Evolutionary conservation across 2,888 invertebrate genomes (phyloP).

Genomic region (Allygus modestus): DNA sequence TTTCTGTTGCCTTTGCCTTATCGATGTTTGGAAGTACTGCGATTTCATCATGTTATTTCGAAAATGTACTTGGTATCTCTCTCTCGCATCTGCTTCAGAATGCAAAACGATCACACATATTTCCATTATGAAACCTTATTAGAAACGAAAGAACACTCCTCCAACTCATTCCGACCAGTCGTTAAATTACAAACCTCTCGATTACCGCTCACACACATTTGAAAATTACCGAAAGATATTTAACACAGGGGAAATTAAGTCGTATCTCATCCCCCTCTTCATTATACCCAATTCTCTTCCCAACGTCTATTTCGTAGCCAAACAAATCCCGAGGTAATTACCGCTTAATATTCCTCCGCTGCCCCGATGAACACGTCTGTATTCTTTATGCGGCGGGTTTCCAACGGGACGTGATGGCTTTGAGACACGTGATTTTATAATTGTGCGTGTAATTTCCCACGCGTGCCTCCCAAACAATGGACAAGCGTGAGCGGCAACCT

Average conservation of each 20-base stretch:
- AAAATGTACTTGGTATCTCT: too few relatives aligned
- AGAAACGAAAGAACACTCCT: background rate
- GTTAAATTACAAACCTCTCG: background rate
- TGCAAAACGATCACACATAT: too few relatives aligned
- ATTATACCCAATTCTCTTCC: background rate
- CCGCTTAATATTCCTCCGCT: constrained; percentile 14
- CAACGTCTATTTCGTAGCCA: constrained; percentile 11
- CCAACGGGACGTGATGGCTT: background rate
- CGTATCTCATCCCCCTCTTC: background rate
- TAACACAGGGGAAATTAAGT: background rate
- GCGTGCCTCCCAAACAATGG: constrained; percentile 31
- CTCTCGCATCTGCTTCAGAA: too few relatives aligned
- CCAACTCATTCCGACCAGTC: background rate
- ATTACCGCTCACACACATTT: constrained; percentile 1
- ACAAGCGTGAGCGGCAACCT: background rate
- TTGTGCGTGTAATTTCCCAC: constrained; percentile 32
- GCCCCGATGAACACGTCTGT: constrained; percentile 11
- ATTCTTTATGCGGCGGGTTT: constrained; percentile 15
- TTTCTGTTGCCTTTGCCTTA: too few relatives aligned
- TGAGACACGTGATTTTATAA: constrained; percentile 13
- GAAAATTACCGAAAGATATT: constrained; percentile 3
- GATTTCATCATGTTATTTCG: too few relatives aligned
- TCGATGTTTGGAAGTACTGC: too few relatives aligned
- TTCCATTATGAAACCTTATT: background rate
- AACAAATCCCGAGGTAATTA: constrained; percentile 25